Percentiles rank a stretch among this genome's conserved stretches.
Evolutionary conservation across 2,113 vertebrate species (phyloP).

Genomic region (Natator depressus): DNA sequence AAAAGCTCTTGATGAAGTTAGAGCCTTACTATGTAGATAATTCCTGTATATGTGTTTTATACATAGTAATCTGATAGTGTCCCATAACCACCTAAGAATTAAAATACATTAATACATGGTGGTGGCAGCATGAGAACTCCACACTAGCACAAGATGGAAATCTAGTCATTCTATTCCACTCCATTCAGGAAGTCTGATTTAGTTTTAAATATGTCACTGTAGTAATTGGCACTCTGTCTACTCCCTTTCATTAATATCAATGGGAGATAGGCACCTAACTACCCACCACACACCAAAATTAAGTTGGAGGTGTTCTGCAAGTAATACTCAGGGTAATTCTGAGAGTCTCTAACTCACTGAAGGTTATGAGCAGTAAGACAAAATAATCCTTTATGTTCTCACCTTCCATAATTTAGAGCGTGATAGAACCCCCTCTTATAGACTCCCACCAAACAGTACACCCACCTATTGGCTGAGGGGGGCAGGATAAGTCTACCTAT

Average conservation of each 20-base stretch:
- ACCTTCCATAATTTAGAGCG: neutral
- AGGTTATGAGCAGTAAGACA: neutral
- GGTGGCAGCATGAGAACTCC: neutral
- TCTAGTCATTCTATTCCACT: neutral
- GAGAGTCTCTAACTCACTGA: neutral
- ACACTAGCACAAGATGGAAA: neutral
- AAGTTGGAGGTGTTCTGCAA: neutral
- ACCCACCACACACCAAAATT: neutral
- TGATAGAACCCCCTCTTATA: neutral
- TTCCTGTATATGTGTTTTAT: neutral
- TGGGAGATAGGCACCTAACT: neutral
- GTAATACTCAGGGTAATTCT: neutral
- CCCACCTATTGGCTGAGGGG: neutral
- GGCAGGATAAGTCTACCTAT: neutral
- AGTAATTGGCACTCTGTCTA: too few species aligned
- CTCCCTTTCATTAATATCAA: neutral
- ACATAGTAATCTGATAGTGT: neutral
- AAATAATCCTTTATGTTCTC: neutral
- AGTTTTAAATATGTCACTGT: neutral
- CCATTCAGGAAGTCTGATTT: neutral
- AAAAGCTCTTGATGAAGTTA: fast-evolving
- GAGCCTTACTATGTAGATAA: neutral
- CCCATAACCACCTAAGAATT: neutral
- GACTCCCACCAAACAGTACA: neutral
- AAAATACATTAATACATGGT: neutral